Evolutionary conservation across 2,113 vertebrate genomes (phyloP).

Genomic region (Crotalus tigris): DNA sequence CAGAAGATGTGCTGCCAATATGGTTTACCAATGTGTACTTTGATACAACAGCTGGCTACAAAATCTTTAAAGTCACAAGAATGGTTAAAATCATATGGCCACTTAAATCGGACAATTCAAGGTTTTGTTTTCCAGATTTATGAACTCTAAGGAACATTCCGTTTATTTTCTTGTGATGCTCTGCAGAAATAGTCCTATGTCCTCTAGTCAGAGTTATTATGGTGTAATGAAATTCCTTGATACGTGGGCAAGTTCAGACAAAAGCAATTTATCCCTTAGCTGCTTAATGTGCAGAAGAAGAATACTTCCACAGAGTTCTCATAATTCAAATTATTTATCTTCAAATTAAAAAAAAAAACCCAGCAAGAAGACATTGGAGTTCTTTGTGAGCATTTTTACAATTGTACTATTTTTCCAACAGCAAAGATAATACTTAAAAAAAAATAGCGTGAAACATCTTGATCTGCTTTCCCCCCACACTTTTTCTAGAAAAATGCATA

Average conservation of each 20-base stretch:
- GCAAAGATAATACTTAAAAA: background rate
- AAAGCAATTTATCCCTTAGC: background rate
- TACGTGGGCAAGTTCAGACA: background rate
- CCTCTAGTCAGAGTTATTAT: background rate
- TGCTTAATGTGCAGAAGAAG: background rate
- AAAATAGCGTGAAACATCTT: conserved; percentile 6
- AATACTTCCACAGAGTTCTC: background rate
- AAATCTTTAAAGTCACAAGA: background rate
- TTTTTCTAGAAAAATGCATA: conserved; percentile 5
- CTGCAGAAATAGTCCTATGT: background rate
- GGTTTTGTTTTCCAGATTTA: background rate
- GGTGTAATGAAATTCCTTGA: background rate
- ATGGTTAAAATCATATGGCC: background rate
- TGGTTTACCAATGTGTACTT: background rate
- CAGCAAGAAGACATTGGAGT: conserved; percentile 46
- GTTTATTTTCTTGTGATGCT: background rate
- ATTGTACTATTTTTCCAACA: background rate
- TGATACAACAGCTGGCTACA: background rate
- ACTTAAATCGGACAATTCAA: background rate
- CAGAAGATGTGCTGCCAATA: background rate
- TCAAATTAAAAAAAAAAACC: conserved; percentile 19
- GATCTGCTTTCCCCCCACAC: background rate
- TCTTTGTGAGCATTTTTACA: conserved; percentile 28
- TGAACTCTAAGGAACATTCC: background rate
- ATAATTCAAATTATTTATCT: background rate